Percentiles rank a stretch among this genome's conserved stretches.
These are phyloP conservation scores for Octonoba sinensis DNA, from an alignment of 2,888 invertebrate genomes.

Conservation along the genomic window DNA sequence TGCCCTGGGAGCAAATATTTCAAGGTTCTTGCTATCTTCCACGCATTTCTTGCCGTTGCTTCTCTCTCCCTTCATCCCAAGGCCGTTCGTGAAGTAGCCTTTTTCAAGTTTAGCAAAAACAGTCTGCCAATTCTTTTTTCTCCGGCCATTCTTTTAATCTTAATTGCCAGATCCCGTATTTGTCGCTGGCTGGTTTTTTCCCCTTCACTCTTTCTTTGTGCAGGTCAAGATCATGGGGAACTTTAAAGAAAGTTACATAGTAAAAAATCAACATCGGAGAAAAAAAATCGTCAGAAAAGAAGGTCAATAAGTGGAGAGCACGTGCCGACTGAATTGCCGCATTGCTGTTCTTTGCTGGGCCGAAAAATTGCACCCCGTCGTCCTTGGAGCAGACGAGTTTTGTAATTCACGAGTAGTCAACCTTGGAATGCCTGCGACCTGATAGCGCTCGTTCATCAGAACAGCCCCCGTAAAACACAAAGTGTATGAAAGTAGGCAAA, in stretches of 20 bases:
- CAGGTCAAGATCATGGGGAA: neutral
- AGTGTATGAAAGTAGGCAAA: constrained; percentile 8
- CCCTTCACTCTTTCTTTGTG: too few relatives aligned
- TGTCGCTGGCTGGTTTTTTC: too few relatives aligned
- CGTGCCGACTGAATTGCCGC: constrained; percentile 51
- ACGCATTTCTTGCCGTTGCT: too few relatives aligned
- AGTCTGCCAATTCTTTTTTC: too few relatives aligned
- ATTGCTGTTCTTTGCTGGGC: constrained; percentile 49
- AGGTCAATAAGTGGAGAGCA: constrained; percentile 24
- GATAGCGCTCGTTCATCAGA: constrained; percentile 21
- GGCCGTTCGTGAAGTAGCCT: too few relatives aligned
- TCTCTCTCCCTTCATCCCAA: too few relatives aligned
- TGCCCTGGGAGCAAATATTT: too few relatives aligned
- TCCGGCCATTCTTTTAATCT: too few relatives aligned
- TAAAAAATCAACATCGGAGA: neutral
- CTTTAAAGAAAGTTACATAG: constrained; percentile 6
- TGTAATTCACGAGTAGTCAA: constrained; percentile 28
- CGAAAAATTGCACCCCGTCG: constrained; percentile 46
- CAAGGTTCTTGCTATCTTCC: too few relatives aligned
- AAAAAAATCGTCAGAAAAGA: constrained; percentile 4
- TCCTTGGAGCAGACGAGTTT: constrained; percentile 54
- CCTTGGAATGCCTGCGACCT: constrained; percentile 56
- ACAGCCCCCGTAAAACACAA: constrained; percentile 40
- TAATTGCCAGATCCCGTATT: too few relatives aligned
- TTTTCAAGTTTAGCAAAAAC: too few relatives aligned